Evolutionary conservation across 1,140 invertebrate genomes (phyloP).

Genomic region (Drosophila neocordata): DNA sequence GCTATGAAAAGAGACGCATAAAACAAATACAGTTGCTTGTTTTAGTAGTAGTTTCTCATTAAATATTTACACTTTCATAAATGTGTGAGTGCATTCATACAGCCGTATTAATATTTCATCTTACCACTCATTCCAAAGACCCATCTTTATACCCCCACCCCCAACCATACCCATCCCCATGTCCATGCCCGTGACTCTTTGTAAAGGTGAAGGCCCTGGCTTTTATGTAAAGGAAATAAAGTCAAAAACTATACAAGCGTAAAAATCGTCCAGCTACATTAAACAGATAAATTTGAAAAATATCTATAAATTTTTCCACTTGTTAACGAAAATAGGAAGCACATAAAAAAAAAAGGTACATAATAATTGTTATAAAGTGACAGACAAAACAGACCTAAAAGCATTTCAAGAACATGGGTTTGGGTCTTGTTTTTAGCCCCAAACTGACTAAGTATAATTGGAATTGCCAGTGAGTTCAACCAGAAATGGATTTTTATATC

Average conservation of each 20-base stretch:
- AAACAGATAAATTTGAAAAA: conserved; percentile 23
- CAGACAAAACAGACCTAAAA: conserved; percentile 46
- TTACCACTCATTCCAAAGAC: not conserved
- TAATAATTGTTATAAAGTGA: conserved; percentile 53
- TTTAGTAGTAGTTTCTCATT: conserved; percentile 48
- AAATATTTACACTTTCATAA: conserved; percentile 80
- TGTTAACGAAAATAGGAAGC: conserved; percentile 8
- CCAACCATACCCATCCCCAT: not conserved
- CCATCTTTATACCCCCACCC: not conserved
- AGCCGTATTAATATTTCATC: conserved; percentile 74
- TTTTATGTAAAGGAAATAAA: conserved; percentile 10
- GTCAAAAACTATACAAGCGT: conserved; percentile 69
- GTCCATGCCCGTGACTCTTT: conserved; percentile 36
- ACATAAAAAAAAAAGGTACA: conserved; percentile 34
- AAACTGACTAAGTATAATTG: conserved; percentile 5
- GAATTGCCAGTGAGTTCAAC: conserved; percentile 38
- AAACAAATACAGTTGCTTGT: conserved; percentile 31
- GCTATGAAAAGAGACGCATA: conserved; percentile 18
- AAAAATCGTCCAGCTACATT: conserved; percentile 60
- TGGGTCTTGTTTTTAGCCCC: not conserved
- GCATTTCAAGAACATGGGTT: conserved; percentile 28
- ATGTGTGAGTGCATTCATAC: conserved; percentile 77
- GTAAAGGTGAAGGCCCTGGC: conserved; percentile 46
- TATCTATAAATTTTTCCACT: not conserved
- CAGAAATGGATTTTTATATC: not conserved